Evolutionary conservation across 2,888 invertebrate species (phyloP), one percentile per base, ranked within the genome.

Genomic region (Norana najaformis): DNA sequence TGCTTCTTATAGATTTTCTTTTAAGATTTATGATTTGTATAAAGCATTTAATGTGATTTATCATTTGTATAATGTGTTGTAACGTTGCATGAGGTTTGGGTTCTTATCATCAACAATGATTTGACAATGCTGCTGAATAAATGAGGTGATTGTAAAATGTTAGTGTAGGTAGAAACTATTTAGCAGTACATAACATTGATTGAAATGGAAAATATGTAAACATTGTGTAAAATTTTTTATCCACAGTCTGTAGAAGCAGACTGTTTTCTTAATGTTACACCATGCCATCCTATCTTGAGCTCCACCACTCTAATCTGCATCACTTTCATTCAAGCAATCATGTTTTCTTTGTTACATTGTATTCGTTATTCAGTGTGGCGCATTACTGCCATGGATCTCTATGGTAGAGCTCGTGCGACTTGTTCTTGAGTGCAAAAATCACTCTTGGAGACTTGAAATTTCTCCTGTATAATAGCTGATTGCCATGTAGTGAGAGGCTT

Each of bases 221-320:
- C 69, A 69, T n/a, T 69, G 69, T n/a, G 69, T n/a, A n/a, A n/a
- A n/a, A 69, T 69, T n/a, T 69, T 69, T 69, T 69, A n/a, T 69
- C 69, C n/a, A 69, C n/a, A 30, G 6, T 69, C 30, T 69, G 69
- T n/a, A n/a, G 69, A 69, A 69, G n/a, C n/a, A n/a, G n/a, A 69
- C 13, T 6, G n/a, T n/a, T 69, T 13, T 69, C 69, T 30, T 69
- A n/a, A 69, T 69, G 69, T 30, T 5, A n/a, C 69, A 69, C 69
- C n/a, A 8, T 69, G 69, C 8, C 69, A n/a, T 69, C 8, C 69
- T 69, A 30, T 47, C 11, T 69, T n/a, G 20, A n/a, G n/a, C n/a
- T n/a, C n/a, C n/a, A n/a, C n/a, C n/a, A n/a, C n/a, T n/a, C n/a
- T 47, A 23, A 23, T 23, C 23, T 23, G 5, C 69, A 69, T 1